A percentile compares a stretch with the other conserved stretches of the same genome.
These are phyloP conservation scores for Listronotus oregonensis DNA, from an alignment of 1,140 invertebrate species.

Conservation along the genomic window DNA sequence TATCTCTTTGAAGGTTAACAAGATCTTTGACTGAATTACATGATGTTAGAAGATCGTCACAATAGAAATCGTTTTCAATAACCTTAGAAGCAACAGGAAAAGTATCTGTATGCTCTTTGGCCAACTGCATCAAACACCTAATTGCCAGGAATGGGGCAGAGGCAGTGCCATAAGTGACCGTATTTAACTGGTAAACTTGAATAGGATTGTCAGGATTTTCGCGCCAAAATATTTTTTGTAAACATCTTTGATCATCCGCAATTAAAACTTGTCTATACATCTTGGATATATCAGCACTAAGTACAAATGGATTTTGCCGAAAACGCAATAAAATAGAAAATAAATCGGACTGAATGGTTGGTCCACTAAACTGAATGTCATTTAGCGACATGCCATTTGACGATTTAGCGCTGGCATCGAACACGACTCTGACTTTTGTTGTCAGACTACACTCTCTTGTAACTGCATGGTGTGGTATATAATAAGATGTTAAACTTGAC, in stretches of 20 bases:
- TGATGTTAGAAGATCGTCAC: slow-evolving; percentile 57
- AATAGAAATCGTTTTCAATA: slow-evolving; percentile 54
- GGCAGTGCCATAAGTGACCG: slow-evolving; percentile 50
- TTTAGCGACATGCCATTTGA: slow-evolving; percentile 42
- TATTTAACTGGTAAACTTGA: slow-evolving; percentile 43
- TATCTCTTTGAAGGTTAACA: slow-evolving; percentile 28
- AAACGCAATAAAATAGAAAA: slow-evolving; percentile 48
- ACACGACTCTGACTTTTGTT: slow-evolving; percentile 49
- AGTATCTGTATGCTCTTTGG: slow-evolving; percentile 32
- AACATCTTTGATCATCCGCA: slow-evolving; percentile 41
- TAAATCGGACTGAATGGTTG: slow-evolving; percentile 48
- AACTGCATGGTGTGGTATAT: slow-evolving; percentile 50
- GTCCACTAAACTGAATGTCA: slow-evolving; percentile 41
- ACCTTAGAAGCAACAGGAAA: slow-evolving; percentile 43
- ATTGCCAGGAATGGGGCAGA: slow-evolving; percentile 51
- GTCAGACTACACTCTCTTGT: slow-evolving; percentile 44
- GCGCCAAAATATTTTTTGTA: slow-evolving; percentile 54
- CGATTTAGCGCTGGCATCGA: slow-evolving; percentile 44
- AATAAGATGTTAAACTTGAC: slow-evolving; percentile 1
- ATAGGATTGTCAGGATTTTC: slow-evolving; percentile 31
- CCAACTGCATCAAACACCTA: slow-evolving; percentile 48
- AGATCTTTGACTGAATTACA: slow-evolving; percentile 36
- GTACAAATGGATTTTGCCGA: slow-evolving; percentile 53
- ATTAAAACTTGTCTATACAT: slow-evolving; percentile 50
- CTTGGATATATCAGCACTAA: too few species aligned